Evolutionary conservation across 2,113 vertebrate species (phyloP).

Genomic region (Dasyornis broadbenti): DNA sequence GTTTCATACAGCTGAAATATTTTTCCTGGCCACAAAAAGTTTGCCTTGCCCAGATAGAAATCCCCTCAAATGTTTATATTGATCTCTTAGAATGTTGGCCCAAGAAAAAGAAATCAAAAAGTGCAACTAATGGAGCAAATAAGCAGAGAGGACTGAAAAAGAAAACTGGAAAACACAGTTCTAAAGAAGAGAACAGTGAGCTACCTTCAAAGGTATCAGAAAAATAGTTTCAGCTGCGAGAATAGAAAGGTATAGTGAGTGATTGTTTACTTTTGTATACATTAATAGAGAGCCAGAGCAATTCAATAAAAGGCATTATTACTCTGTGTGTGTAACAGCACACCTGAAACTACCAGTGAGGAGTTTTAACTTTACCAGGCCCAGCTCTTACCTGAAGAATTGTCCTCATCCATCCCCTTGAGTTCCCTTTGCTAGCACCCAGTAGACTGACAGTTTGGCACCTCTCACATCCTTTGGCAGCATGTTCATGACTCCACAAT

Average conservation of each 20-base stretch:
- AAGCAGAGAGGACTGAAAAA: background rate
- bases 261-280: background rate
- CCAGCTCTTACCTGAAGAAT: background rate
- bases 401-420: rapidly evolving
- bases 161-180: background rate
- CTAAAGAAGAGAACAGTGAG: background rate
- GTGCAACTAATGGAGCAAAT: background rate
- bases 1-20: background rate
- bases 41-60: background rate
- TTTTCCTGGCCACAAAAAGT: background rate
- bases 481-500: background rate
- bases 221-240: background rate
- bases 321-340: background rate
- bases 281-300: background rate
- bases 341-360: background rate
- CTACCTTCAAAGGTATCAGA: background rate
- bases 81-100: background rate
- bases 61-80: slow-evolving; percentile 10
- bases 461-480: background rate
- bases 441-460: background rate
- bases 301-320: background rate
- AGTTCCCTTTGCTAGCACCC: background rate
- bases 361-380: background rate
- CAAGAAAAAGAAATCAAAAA: background rate
- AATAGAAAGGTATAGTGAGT: background rate